These are phyloP conservation scores for Mylabris sibirica DNA, from an alignment of 2,888 invertebrate species.

Conservation along the genomic window DNA sequence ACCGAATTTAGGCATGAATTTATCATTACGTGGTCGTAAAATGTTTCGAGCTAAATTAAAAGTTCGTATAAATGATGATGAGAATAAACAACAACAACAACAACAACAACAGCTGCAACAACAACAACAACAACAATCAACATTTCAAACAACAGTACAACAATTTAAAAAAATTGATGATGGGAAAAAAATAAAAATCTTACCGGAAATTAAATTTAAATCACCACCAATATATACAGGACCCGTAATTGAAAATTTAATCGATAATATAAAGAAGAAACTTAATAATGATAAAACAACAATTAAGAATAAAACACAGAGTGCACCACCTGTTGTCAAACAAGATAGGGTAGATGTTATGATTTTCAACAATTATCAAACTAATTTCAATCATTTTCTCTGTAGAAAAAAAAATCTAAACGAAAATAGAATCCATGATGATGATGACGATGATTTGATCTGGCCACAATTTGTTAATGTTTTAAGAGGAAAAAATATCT, in stretches of 20 bases:
- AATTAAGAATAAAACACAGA: neutral
- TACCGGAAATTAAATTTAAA: constrained; percentile 30
- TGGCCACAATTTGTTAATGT: constrained; percentile 69
- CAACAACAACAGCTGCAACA: constrained; percentile 54
- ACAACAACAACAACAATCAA: constrained; percentile 49
- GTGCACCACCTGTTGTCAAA: constrained; percentile 34
- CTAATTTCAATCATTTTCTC: constrained; percentile 52
- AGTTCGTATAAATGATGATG: constrained; percentile 34
- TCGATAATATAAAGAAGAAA: constrained; percentile 66
- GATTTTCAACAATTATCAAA: constrained; percentile 52
- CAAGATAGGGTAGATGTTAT: constrained; percentile 50
- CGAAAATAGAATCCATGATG: constrained; percentile 46
- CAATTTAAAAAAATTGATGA: constrained; percentile 16
- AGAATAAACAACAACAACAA: constrained; percentile 52
- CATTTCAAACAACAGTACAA: constrained; percentile 45
- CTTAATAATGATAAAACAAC: neutral
- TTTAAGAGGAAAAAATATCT: constrained; percentile 51
- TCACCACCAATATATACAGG: constrained; percentile 56
- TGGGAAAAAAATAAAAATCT: constrained; percentile 28
- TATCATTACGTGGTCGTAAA: constrained; percentile 73
- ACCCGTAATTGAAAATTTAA: constrained; percentile 73
- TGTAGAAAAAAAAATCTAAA: constrained; percentile 55
- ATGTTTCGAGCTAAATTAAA: constrained; percentile 62
- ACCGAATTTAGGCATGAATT: constrained; percentile 78
- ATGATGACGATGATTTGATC: constrained; percentile 39